Evolutionary conservation across 1,140 invertebrate genomes (phyloP).

Genomic region (Xylocopa sonorina): DNA sequence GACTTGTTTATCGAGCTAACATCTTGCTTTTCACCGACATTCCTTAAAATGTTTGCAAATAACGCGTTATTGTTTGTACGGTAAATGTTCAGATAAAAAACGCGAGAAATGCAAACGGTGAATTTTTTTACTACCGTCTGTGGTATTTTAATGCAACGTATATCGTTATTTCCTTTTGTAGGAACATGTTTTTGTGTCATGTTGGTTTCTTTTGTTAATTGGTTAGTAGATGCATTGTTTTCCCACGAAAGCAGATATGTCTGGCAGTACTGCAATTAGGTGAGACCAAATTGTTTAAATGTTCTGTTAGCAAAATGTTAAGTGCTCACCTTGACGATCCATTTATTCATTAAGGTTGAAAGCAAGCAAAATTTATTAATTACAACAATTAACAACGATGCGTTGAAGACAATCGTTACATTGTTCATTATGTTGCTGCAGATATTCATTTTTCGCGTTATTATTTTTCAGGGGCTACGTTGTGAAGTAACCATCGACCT

Average conservation of each 20-base stretch:
- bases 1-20: neutral
- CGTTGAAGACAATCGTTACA: neutral
- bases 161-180: neutral
- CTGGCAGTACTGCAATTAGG: neutral
- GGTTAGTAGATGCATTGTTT: neutral
- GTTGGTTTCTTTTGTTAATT: neutral
- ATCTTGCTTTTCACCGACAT: neutral
- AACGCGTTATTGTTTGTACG: neutral
- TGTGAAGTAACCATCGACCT: neutral
- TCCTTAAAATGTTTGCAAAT: conserved; percentile 15
- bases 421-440: neutral
- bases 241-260: too few relatives aligned
- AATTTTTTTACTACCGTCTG: neutral
- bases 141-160: neutral
- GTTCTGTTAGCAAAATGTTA: neutral
- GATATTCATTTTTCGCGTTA: neutral
- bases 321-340: neutral
- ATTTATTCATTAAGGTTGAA: neutral
- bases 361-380: conserved; percentile 1
- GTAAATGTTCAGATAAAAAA: conserved; percentile 2
- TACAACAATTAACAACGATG: neutral
- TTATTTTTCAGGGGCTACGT: too few relatives aligned
- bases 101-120: neutral
- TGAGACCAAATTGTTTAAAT: neutral
- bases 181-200: neutral